Evolutionary conservation across 2,797 vertebrate species (phyloP).

Genomic region (Tiaroga cobitis): DNA sequence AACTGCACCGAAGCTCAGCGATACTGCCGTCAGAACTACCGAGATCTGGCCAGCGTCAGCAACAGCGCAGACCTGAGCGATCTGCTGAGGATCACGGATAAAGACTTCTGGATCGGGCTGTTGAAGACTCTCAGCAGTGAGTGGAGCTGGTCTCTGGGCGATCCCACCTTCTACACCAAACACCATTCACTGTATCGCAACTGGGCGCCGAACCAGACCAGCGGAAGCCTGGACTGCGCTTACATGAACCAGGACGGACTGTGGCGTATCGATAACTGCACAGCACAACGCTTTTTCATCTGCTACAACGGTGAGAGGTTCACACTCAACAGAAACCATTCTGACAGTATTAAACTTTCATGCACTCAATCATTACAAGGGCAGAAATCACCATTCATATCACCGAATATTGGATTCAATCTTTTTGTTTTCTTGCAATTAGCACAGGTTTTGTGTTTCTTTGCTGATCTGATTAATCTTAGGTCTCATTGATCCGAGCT

Average conservation of each 20-base stretch:
- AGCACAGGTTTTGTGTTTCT: too few relatives aligned
- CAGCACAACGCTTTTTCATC: rapidly evolving
- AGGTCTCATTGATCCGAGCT: too few relatives aligned
- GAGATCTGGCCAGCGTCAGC: neutral
- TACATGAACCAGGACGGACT: neutral
- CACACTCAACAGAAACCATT: neutral
- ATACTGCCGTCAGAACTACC: neutral
- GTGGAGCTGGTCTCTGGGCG: neutral
- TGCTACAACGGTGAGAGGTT: neutral
- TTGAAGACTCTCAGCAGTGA: neutral
- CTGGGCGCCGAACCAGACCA: neutral
- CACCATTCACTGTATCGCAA: neutral
- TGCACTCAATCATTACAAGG: too few relatives aligned
- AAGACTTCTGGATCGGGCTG: neutral
- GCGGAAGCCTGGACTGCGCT: rapidly evolving
- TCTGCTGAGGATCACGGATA: neutral
- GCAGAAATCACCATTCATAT: too few relatives aligned
- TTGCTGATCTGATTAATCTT: too few relatives aligned
- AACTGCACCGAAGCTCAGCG: neutral
- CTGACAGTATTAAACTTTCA: too few relatives aligned
- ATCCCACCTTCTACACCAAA: neutral
- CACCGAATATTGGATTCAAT: too few relatives aligned
- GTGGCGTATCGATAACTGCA: neutral
- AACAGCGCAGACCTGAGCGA: neutral
- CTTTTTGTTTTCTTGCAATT: too few relatives aligned